phyloP scores from a whole-genome alignment of 2,888 invertebrate species.

The Formica aserva region DNA sequence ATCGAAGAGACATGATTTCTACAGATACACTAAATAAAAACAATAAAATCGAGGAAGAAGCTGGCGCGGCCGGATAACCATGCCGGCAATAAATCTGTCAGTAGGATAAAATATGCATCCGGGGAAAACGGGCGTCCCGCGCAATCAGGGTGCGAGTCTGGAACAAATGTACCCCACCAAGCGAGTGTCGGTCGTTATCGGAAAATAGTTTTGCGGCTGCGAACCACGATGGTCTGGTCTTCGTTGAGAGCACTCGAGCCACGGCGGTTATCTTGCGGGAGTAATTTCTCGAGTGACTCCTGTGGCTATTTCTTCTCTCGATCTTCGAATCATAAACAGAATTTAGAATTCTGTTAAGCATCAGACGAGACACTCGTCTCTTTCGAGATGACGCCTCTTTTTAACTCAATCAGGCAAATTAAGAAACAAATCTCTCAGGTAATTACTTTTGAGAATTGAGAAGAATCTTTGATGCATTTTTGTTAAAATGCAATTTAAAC shows the following conservation, averaged over 20 bases:
- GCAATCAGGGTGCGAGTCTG: conserved; percentile 81
- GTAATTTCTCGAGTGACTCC: conserved; percentile 55
- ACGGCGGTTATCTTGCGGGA: conserved; percentile 42
- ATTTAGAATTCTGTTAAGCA: neutral
- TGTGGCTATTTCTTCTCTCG: neutral
- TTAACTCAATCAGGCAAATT: neutral
- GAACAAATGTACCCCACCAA: conserved; percentile 79
- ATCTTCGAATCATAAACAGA: conserved; percentile 9
- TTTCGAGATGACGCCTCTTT: neutral
- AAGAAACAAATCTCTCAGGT: neutral
- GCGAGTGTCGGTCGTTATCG: conserved; percentile 81
- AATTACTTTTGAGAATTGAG: neutral
- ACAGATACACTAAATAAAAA: conserved; percentile 65
- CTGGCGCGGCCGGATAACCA: conserved; percentile 77
- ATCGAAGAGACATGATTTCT: conserved; percentile 49
- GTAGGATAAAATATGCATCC: conserved; percentile 82
- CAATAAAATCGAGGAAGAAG: conserved; percentile 77
- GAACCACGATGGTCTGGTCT: conserved; percentile 55
- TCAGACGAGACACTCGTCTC: neutral
- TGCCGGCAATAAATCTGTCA: conserved; percentile 83
- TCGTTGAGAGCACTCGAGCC: conserved; percentile 43
- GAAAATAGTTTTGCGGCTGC: conserved; percentile 81
- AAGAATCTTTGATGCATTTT: neutral
- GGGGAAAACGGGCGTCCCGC: conserved; percentile 70
- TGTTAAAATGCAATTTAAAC: conserved; percentile 20